Base-by-base conservation (phyloP, 2,113 vertebrate genomes). In the Tragelaphus imberbis region DNA sequence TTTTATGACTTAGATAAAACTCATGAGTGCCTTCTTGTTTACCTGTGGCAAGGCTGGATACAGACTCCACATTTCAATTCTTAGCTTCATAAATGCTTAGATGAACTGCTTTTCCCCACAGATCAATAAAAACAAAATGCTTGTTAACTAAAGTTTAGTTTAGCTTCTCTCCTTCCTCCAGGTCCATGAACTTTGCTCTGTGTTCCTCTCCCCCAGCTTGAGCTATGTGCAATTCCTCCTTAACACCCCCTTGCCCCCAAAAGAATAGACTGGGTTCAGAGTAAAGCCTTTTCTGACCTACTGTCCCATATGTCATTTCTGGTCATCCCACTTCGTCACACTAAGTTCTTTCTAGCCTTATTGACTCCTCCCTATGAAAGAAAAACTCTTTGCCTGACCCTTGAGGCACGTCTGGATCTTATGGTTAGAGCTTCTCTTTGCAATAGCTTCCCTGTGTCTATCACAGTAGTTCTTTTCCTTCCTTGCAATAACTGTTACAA, bases 41-140 rank as follows among this genome's bases (percentile, higher is more conserved):
- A 91, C 88, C 47, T 17, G 23, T 75, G 33, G 68, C 40, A 55
- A 93, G 19, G 56, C 36, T 79, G 82, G 71, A 65, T 25, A 75
- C 51, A 93, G 95, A 77, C 56, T 95, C 56, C 94, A 96, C 89
- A 90, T 97, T 94, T 81, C 88, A 98, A 0, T 95, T 92, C 51
- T 94, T 84, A 63, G 36, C 63, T 30, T 95, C 80, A 85, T 65
- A 90, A 90, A 84, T 21, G 28, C 10, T 88, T 87, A 68, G 75
- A 58, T 92, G 19, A 86, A 88, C 47, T 88, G 77, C 77, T 47
- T 63, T 55, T 36, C 47, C 19, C 68, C 19, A 55, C 13, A 81
- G 53, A 95, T 81, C 75, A 84, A 40, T 79, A 58, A 84, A 21
- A 93, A 68, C 65, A 94, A 63, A 97, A 89, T 51, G 33, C 65